Percentiles rank a stretch among this genome's conserved stretches.
phyloP scores from a whole-genome alignment of 2,888 invertebrate species.

The Steinernema scapterisci region DNA sequence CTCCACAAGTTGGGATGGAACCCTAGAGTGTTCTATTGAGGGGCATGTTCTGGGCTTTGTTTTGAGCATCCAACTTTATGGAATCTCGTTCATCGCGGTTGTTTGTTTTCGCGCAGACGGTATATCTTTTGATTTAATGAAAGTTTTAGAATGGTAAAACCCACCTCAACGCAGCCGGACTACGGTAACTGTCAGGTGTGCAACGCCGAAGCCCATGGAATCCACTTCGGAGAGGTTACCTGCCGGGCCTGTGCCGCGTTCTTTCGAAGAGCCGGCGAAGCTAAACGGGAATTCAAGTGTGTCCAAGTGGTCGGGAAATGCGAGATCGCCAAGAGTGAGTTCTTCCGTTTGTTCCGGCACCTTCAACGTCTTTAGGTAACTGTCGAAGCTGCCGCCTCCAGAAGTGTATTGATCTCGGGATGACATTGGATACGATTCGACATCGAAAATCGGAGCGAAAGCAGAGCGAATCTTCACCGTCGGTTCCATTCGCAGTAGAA shows the following conservation, averaged over 20 bases:
- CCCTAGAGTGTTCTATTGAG: too few relatives aligned
- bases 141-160: too few relatives aligned
- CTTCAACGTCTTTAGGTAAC: not conserved
- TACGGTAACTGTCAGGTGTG: conserved; percentile 29
- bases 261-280: conserved; percentile 15
- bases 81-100: too few relatives aligned
- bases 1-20: too few relatives aligned
- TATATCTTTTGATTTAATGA: too few relatives aligned
- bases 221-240: conserved; percentile 35
- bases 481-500: too few relatives aligned
- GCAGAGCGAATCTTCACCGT: too few relatives aligned
- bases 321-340: conserved; percentile 32
- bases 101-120: too few relatives aligned
- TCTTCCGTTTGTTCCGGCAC: not conserved
- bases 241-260: conserved; percentile 38
- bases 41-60: too few relatives aligned
- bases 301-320: not conserved
- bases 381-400: not conserved
- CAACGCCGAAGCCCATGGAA: conserved; percentile 33
- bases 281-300: not conserved
- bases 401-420: not conserved
- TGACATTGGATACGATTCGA: not conserved
- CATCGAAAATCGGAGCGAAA: not conserved
- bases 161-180: not conserved
- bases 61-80: too few relatives aligned